Base-by-base conservation (phyloP, 2,797 vertebrate genomes). In the Odontamblyopus rebecca region DNA sequence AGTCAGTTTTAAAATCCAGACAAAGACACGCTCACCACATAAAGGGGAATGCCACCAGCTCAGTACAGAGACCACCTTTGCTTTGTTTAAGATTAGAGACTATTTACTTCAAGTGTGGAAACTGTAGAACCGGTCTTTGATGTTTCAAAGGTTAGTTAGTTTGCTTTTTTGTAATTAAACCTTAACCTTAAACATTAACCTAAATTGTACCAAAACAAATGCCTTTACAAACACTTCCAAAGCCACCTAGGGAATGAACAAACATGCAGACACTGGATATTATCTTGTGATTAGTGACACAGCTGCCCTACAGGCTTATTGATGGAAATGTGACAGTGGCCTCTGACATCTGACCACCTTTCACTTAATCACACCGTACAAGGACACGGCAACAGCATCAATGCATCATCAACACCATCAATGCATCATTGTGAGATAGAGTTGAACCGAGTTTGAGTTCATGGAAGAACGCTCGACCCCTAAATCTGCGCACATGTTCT, bases 1-100 rank as follows among this genome's bases (percentile, higher is more conserved):
- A 30, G 27, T 16, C 15, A 30, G 4, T 57, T 61, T 35, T 38
- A 3, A 23, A 19, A n/a, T 35, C 60, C 32, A 61, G 30, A 61
- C 30, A n/a, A 61, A 35, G 32, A 13, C 57, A 30, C 1, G 18
- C 18, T 61, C 7, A 32, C 60, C 60, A 61, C 60, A 61, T 32
- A 19, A 61, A 61, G 35, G 61, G 12, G 11, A 63, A 4, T 4
- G 8, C 61, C 61, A 63, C 32, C 61, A 41, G 35, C 61, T 63
- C 61, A 63, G 35, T 8, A 18, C 61, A 63, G 61, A 41, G 35
- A 63, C 61, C 61, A 63, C 61, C 61, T 63, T 23, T 63, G 61
- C 16, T 41, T 44, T 41, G 35, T 63, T 44, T 63, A 62, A 38
- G 15, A 62, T 62, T 32, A 62, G 11, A 62, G 61, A n/a, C 61